phyloP scores from a whole-genome alignment of 2,113 vertebrate genomes.

The Lanius ludovicianus region DNA sequence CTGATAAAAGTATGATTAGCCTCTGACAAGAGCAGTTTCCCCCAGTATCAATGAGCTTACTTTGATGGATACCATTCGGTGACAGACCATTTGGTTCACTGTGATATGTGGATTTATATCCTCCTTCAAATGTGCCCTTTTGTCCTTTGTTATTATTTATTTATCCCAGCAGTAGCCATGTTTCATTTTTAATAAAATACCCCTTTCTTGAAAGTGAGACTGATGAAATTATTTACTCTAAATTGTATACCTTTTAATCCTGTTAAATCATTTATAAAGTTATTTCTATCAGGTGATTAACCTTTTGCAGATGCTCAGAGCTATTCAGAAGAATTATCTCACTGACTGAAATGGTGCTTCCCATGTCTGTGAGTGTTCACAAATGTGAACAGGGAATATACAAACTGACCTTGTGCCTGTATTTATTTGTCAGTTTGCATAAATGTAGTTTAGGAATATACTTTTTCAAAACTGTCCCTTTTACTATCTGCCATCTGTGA shows the following conservation, averaged over 20 bases:
- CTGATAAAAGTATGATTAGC: background rate
- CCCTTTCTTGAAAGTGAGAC: background rate
- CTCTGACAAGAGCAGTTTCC: background rate
- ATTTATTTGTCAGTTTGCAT: background rate
- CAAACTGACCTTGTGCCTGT: background rate
- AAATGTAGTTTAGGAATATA: background rate
- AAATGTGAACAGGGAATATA: background rate
- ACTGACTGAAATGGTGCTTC: background rate
- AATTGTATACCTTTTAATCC: background rate
- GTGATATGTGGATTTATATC: slow-evolving; percentile 15
- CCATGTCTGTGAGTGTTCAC: background rate
- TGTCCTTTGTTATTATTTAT: slow-evolving; percentile 24
- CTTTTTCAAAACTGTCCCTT: background rate
- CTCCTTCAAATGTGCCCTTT: background rate
- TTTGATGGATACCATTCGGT: background rate
- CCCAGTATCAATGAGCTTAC: background rate
- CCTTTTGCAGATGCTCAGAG: background rate
- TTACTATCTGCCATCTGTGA: background rate
- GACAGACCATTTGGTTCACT: background rate
- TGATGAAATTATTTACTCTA: background rate
- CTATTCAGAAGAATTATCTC: background rate
- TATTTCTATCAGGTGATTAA: background rate
- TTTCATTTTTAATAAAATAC: background rate
- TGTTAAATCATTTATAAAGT: background rate
- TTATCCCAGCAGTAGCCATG: background rate